A percentile compares a stretch with the other conserved stretches of the same genome.
These are phyloP conservation scores for Drosophila seguyi DNA, from an alignment of 1,140 invertebrate species.

Conservation along the genomic window DNA sequence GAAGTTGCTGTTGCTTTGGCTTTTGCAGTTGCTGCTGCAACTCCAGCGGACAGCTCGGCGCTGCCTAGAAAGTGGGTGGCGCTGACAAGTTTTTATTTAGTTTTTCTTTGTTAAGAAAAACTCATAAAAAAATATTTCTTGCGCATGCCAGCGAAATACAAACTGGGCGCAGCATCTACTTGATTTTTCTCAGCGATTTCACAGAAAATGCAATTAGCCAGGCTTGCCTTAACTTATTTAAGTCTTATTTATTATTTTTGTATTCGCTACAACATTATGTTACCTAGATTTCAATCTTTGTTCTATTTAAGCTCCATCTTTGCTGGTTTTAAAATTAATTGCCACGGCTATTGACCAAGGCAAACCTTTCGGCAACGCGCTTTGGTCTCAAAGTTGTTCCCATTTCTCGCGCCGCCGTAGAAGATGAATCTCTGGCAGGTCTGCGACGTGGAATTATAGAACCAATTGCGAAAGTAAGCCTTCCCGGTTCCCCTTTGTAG, in stretches of 20 bases:
- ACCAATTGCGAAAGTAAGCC: conserved; percentile 24
- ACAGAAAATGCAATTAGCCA: conserved; percentile 56
- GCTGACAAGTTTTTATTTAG: conserved; percentile 62
- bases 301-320: conserved; percentile 20
- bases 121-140: conserved; percentile 61
- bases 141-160: conserved; percentile 32
- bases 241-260: conserved; percentile 41
- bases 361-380: conserved; percentile 19
- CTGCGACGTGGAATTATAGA: conserved; percentile 29
- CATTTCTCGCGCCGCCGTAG: conserved; percentile 18
- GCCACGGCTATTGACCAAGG: not conserved
- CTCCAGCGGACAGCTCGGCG: conserved; percentile 4
- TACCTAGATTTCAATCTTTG: conserved; percentile 21
- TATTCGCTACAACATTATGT: not conserved
- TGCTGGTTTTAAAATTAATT: not conserved
- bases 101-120: conserved; percentile 1
- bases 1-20: conserved; percentile 12
- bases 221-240: conserved; percentile 20
- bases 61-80: conserved; percentile 74
- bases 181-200: conserved; percentile 42
- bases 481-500: conserved; percentile 7
- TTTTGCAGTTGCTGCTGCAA: conserved; percentile 8
- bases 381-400: conserved; percentile 31
- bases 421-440: conserved; percentile 31
- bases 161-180: conserved; percentile 72